Conservation (phyloP, 2,888 invertebrate genomes). For the Cacoxenus indagator region DNA sequence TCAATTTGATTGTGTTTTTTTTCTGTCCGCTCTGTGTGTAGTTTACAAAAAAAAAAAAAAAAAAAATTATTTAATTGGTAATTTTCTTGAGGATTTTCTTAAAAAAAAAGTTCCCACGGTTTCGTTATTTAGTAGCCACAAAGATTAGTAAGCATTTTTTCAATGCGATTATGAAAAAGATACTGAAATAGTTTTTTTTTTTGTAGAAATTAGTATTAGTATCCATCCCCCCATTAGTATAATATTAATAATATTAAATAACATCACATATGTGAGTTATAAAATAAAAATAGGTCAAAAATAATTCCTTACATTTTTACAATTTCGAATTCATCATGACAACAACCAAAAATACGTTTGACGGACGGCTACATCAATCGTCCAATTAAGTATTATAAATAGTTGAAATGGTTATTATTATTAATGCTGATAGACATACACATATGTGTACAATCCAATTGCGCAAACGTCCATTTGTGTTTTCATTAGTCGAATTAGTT, state of each 20-base stretch:
- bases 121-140: background rate
- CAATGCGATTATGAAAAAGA: no score
- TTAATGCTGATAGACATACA: background rate
- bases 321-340: no score
- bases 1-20: background rate
- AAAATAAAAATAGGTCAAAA: no score
- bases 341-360: background rate
- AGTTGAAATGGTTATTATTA: background rate
- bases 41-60: no score
- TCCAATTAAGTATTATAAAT: background rate
- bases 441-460: background rate
- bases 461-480: background rate
- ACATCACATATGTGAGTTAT: no score
- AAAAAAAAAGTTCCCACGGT: background rate
- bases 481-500: background rate
- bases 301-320: no score
- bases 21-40: background rate
- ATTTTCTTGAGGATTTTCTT: background rate
- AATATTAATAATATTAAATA: no score
- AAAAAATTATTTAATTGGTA: background rate
- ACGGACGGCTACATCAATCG: background rate
- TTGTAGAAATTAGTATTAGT: no score
- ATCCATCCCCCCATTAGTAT: no score
- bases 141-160: no score
- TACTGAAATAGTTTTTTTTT: no score